Evolutionary conservation across 2,113 vertebrate genomes (phyloP).

Genomic region (Gulo gulo): DNA sequence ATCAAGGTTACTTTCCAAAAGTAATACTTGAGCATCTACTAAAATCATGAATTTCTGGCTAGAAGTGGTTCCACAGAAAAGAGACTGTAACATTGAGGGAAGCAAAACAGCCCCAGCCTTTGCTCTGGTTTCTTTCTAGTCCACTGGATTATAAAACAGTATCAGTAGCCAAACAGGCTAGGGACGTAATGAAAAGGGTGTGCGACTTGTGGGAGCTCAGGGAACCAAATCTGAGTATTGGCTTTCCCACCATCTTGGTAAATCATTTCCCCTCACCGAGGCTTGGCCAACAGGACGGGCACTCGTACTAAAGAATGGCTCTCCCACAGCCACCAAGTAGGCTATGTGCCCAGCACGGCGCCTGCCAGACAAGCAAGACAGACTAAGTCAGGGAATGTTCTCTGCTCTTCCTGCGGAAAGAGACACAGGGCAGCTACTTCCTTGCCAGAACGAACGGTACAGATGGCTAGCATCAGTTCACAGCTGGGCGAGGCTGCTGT

Average conservation of each 20-base stretch:
- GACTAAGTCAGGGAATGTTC: neutral
- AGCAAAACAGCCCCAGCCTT: neutral
- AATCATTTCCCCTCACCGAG: neutral
- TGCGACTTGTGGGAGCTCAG: neutral
- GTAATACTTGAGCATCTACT: neutral
- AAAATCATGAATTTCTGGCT: neutral
- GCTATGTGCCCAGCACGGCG: neutral
- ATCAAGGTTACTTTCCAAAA: neutral
- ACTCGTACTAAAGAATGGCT: neutral
- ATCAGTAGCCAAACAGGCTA: neutral
- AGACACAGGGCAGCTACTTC: neutral
- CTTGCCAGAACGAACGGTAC: neutral
- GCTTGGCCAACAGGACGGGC: neutral
- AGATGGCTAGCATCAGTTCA: neutral
- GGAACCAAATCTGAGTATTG: neutral
- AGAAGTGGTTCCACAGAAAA: neutral
- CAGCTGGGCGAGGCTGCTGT: neutral
- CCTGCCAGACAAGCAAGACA: neutral
- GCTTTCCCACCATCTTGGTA: neutral
- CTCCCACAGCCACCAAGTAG: neutral
- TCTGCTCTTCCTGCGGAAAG: neutral
- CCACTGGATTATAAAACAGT: neutral
- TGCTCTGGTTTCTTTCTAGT: neutral
- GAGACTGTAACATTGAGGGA: neutral
- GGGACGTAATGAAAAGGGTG: neutral